Percentiles rank a stretch among this genome's conserved stretches.
phyloP scores from a whole-genome alignment of 2,113 vertebrate species.

The Pterophyllum scalare region DNA sequence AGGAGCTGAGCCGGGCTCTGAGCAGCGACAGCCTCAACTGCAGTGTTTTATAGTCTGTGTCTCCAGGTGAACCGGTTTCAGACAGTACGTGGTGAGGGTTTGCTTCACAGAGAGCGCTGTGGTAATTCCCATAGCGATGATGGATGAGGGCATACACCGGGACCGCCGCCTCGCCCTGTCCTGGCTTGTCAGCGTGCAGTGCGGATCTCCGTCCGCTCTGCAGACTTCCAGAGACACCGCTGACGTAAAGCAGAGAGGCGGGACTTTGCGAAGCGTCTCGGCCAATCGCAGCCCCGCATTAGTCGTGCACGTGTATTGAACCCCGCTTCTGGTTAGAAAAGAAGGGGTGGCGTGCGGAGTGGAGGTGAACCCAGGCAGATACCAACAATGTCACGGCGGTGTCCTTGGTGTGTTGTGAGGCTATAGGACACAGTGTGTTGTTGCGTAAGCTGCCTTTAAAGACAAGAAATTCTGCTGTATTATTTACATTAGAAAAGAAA shows the following conservation, averaged over 20 bases:
- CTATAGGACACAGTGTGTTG: not conserved
- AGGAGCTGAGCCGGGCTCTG: conserved; percentile 36
- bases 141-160: conserved; percentile 39
- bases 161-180: conserved; percentile 55
- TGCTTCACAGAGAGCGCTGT: conserved; percentile 41
- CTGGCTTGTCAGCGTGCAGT: conserved; percentile 50
- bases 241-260: conserved; percentile 58
- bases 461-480: not conserved
- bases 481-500: not conserved
- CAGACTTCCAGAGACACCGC: conserved; percentile 42
- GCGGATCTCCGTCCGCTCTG: conserved; percentile 36
- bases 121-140: conserved; percentile 78
- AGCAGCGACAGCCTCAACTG: conserved; percentile 44
- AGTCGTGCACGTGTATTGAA: conserved; percentile 37
- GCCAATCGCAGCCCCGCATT: conserved; percentile 27
- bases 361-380: not conserved
- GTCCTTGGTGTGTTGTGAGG: not conserved
- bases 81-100: conserved; percentile 54
- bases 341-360: not conserved
- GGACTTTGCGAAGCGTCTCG: conserved; percentile 37
- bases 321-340: conserved; percentile 7
- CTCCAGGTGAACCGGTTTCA: conserved; percentile 56
- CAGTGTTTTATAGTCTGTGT: conserved; percentile 65
- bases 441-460: not conserved
- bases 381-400: not conserved